Conservation (phyloP, 2,113 vertebrate genomes). For the Ranitomeya variabilis region DNA sequence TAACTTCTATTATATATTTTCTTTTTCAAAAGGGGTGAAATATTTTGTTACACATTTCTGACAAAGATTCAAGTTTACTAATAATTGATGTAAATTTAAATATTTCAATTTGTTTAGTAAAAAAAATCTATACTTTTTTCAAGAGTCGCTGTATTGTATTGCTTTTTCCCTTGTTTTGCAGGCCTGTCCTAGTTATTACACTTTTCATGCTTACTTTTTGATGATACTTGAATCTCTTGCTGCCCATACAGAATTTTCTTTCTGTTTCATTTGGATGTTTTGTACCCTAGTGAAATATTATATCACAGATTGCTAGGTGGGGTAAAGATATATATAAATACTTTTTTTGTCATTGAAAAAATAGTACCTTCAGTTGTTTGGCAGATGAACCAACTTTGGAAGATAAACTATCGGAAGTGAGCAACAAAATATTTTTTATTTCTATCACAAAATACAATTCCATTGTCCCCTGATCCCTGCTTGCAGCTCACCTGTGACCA, state of each 20-base stretch:
- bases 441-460: not conserved
- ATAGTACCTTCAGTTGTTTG: not conserved
- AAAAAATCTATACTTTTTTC: too few relatives aligned
- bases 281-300: constrained; percentile 34
- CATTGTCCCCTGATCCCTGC: not conserved
- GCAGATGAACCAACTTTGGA: not conserved
- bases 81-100: too few relatives aligned
- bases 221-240: constrained; percentile 9
- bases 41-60: too few relatives aligned
- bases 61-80: too few relatives aligned
- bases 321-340: not conserved
- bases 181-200: not conserved
- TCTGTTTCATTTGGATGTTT: not conserved
- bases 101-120: too few relatives aligned
- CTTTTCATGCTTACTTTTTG: constrained; percentile 5
- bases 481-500: not conserved
- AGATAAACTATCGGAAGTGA: not conserved
- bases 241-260: not conserved
- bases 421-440: not conserved
- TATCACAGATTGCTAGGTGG: constrained; percentile 3
- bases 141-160: not conserved
- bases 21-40: too few relatives aligned
- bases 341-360: not conserved
- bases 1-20: too few relatives aligned
- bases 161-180: not conserved